Evolutionary conservation across 2,888 invertebrate genomes (phyloP).

Genomic region (Arctia plantaginis): DNA sequence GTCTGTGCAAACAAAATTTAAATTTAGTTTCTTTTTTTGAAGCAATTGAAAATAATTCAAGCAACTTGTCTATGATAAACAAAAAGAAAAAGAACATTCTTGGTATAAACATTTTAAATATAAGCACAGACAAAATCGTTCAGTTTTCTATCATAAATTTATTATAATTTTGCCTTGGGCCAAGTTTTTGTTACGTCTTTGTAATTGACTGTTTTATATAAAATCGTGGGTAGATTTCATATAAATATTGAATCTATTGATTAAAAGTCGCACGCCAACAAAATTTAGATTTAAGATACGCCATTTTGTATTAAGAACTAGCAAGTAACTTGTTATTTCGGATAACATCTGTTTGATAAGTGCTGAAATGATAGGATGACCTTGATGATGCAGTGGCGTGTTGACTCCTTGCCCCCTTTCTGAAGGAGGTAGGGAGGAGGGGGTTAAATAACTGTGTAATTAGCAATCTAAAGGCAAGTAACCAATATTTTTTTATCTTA

Average conservation of each 20-base stretch:
- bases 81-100: slow-evolving; percentile 3
- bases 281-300: slow-evolving; percentile 33
- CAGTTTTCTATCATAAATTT: slow-evolving; percentile 69
- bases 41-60: not conserved
- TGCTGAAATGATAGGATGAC: slow-evolving; percentile 8
- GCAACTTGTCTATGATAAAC: slow-evolving; percentile 8
- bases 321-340: slow-evolving; percentile 16
- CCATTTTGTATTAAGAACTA: slow-evolving; percentile 26
- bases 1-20: not conserved
- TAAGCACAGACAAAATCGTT: slow-evolving; percentile 62
- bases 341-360: slow-evolving; percentile 15
- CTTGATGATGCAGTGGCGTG: slow-evolving; percentile 5
- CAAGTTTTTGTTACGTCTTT: slow-evolving; percentile 54
- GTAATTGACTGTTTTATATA: slow-evolving; percentile 60
- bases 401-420: not conserved
- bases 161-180: slow-evolving; percentile 65
- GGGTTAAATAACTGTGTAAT: not conserved
- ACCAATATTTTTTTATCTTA: not conserved
- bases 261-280: slow-evolving; percentile 46
- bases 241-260: slow-evolving; percentile 59
- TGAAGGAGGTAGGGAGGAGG: not conserved
- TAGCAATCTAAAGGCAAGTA: too few relatives aligned
- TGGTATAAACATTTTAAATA: slow-evolving; percentile 16
- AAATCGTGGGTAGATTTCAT: slow-evolving; percentile 55
- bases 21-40: not conserved